Evolutionary conservation across 2,797 vertebrate genomes (phyloP), one percentile per base, ranked within the genome.

Genomic region (Falco rusticolus): DNA sequence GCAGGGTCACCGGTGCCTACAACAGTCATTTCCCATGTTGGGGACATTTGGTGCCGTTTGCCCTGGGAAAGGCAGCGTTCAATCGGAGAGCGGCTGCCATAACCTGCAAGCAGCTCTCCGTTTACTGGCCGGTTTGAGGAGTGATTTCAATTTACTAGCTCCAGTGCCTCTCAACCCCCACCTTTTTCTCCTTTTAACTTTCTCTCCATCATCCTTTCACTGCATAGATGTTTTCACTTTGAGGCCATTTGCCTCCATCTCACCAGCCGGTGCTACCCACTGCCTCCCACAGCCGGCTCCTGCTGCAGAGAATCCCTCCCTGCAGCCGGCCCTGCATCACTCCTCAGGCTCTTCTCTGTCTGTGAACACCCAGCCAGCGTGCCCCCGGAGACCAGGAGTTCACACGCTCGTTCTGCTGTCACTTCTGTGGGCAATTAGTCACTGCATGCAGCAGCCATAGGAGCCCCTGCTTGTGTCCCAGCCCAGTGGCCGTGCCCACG

Each of bases 1-100:
- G 61, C 33, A 6, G 60, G 6, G 4, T 8, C 10, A 7, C 25
- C 1, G 6, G 41, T 47, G 41, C 54, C 41, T 19, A 12, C 2
- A 3, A 41, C 53, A 16, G 24, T 10, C 18, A 9, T 10, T 21
- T 14, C 41, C 70, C 41, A 4, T 13, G 0, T 5, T 45, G 1
- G 2, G 39, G 70, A 43, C 17, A 7, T 21, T n/a, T 34, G 31
- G 31, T 21, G 41, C 51, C 5, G 6, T 25, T 19, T 19, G 29
- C 10, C 41, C 24, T 13, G 70, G 70, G 70, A 31, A 13, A 45
- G 53, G 70, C 70, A 21, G 53, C 7, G 18, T 25, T 45, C 41
- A 26, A 17, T 24, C 3, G 0, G 24, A 45, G 39, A 21, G 70
- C 31, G 6, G 18, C 53, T 28, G 53, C 10, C 3, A 18, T 8